These are phyloP conservation scores for Dreissena rostriformis DNA, from an alignment of 1,140 invertebrate species.

Conservation along the genomic window DNA sequence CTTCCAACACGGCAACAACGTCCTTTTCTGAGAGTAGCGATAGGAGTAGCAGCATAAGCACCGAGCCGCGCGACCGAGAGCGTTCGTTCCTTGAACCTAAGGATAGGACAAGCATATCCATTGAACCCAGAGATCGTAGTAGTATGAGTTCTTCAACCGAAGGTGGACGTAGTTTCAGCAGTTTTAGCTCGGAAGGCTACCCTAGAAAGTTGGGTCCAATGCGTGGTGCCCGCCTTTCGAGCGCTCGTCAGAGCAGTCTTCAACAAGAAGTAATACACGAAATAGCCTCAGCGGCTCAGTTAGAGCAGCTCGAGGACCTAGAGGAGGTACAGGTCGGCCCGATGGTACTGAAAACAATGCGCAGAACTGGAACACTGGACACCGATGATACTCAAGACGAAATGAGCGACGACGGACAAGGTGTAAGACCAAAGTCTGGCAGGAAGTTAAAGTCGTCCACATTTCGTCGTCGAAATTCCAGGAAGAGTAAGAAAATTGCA, in stretches of 20 bases:
- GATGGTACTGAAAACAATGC: background rate
- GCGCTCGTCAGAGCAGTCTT: slow-evolving; percentile 38
- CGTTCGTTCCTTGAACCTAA: slow-evolving; percentile 31
- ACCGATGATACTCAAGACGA: slow-evolving; percentile 25
- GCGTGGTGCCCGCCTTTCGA: slow-evolving; percentile 16
- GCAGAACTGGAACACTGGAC: background rate
- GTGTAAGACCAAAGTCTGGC: slow-evolving; percentile 11
- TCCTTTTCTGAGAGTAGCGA: slow-evolving; percentile 49
- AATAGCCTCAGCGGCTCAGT: slow-evolving; percentile 17
- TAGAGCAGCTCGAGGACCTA: slow-evolving; percentile 12
- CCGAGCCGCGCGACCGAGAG: slow-evolving; percentile 14
- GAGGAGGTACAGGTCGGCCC: background rate
- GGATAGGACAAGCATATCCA: slow-evolving; percentile 29
- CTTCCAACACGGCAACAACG: slow-evolving; percentile 43
- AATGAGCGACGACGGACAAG: slow-evolving; percentile 13
- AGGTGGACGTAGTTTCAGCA: slow-evolving; percentile 44
- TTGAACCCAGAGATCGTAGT: slow-evolving; percentile 23
- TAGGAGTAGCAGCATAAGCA: slow-evolving; percentile 45
- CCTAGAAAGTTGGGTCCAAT: slow-evolving; percentile 6
- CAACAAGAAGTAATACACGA: slow-evolving; percentile 50
- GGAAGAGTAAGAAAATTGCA: slow-evolving; percentile 76
- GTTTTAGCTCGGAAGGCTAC: slow-evolving; percentile 22
- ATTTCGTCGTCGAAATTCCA: slow-evolving; percentile 38
- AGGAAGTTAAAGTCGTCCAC: slow-evolving; percentile 39
- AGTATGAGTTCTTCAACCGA: slow-evolving; percentile 30